A percentile compares a stretch with the other conserved stretches of the same genome.
These are phyloP conservation scores for Sphenodon punctatus DNA, from an alignment of 2,797 vertebrate species.

Conservation along the genomic window DNA sequence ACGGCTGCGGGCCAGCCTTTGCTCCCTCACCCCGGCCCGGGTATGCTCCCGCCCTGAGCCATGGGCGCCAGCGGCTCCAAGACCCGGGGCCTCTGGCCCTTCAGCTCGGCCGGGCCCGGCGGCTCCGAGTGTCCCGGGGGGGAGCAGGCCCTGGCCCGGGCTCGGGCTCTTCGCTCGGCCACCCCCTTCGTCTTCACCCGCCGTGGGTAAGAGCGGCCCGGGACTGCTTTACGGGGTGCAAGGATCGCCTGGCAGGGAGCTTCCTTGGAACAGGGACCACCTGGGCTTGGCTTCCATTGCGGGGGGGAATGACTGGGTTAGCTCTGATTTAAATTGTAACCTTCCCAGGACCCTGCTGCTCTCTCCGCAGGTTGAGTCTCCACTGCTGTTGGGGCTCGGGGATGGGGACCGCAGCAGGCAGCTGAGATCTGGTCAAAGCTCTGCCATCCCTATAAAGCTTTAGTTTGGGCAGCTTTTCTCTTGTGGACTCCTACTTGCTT, in stretches of 20 bases:
- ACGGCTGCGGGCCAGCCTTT: neutral
- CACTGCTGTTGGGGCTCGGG: too few species aligned
- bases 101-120: slow-evolving; percentile 80
- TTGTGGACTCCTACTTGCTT: too few species aligned
- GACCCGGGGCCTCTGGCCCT: slow-evolving; percentile 90
- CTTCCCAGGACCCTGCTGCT: too few species aligned
- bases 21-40: neutral
- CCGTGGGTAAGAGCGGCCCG: slow-evolving; percentile 80
- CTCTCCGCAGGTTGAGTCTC: too few species aligned
- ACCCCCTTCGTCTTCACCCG: slow-evolving; percentile 93
- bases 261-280: neutral
- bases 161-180: slow-evolving; percentile 81
- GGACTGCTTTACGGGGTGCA: neutral
- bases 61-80: slow-evolving; percentile 95
- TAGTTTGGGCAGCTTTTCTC: too few species aligned
- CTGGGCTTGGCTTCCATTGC: neutral
- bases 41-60: slow-evolving; percentile 79
- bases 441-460: too few species aligned
- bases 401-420: too few species aligned
- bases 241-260: neutral
- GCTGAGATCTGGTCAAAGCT: too few species aligned
- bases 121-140: slow-evolving; percentile 75
- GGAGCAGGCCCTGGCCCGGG: slow-evolving; percentile 86
- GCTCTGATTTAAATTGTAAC: too few species aligned
- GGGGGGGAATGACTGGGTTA: too few species aligned